A percentile compares a stretch with the other conserved stretches of the same genome.
Evolutionary conservation across 2,888 invertebrate genomes (phyloP).

Genomic region (Azorinus chamasolen): DNA sequence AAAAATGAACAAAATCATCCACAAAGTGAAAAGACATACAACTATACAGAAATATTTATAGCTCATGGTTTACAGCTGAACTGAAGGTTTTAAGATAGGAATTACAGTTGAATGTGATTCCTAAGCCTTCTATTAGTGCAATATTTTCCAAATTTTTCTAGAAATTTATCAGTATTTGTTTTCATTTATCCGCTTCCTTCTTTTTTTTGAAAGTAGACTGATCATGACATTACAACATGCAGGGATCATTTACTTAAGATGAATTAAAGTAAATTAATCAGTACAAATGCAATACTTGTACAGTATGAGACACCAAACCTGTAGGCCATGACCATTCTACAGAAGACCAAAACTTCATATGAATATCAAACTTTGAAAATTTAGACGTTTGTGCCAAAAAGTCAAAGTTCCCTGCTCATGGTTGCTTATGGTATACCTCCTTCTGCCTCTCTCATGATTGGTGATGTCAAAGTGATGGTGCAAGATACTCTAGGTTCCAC

Average conservation of each 20-base stretch:
- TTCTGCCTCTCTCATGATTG: slow-evolving; percentile 93
- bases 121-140: no score
- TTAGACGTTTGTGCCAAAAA: not conserved
- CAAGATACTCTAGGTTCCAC: slow-evolving; percentile 89
- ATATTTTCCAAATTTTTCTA: no score
- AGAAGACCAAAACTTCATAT: slow-evolving; percentile 9
- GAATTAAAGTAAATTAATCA: no score
- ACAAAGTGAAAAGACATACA: not conserved
- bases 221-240: slow-evolving; percentile 18
- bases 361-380: not conserved
- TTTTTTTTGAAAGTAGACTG: slow-evolving; percentile 24
- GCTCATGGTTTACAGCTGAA: no score
- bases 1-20: slow-evolving; percentile 53
- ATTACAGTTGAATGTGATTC: no score
- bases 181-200: no score
- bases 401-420: not conserved
- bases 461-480: slow-evolving; percentile 96
- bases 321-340: slow-evolving; percentile 76
- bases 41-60: no score
- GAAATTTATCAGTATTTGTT: no score
- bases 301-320: no score
- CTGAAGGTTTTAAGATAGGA: no score
- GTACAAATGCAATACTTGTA: no score
- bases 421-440: slow-evolving; percentile 69
- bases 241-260: not conserved